Evolutionary conservation across 2,888 invertebrate genomes (phyloP).

Genomic region (Agelastica alni): DNA sequence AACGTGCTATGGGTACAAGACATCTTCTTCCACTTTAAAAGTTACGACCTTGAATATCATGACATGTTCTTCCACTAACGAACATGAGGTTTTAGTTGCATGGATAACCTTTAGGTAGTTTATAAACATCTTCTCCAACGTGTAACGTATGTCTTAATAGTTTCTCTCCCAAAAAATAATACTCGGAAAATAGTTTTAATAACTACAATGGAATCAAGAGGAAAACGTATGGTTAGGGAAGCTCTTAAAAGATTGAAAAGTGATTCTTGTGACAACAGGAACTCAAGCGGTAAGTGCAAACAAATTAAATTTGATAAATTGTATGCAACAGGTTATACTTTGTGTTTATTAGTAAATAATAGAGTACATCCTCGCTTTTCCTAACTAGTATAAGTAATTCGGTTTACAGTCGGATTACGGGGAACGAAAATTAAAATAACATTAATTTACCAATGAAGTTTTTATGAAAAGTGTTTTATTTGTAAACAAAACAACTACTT

Average conservation of each 20-base stretch:
- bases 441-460: neutral
- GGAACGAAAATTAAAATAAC: neutral
- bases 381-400: neutral
- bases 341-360: neutral
- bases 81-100: neutral
- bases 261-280: neutral
- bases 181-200: too few relatives aligned
- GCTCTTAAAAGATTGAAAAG: too few relatives aligned
- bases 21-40: neutral
- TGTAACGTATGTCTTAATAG: too few relatives aligned
- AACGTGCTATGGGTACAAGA: neutral
- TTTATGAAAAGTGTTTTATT: neutral
- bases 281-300: neutral
- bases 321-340: neutral
- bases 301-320: neutral
- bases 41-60: neutral
- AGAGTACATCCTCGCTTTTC: neutral
- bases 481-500: neutral
- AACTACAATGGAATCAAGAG: too few relatives aligned
- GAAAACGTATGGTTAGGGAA: too few relatives aligned
- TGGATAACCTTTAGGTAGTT: neutral
- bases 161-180: neutral
- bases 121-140: too few relatives aligned
- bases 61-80: neutral
- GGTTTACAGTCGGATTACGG: neutral